Evolutionary conservation across 2,113 vertebrate species (phyloP).

Genomic region (Philantomba maxwellii): DNA sequence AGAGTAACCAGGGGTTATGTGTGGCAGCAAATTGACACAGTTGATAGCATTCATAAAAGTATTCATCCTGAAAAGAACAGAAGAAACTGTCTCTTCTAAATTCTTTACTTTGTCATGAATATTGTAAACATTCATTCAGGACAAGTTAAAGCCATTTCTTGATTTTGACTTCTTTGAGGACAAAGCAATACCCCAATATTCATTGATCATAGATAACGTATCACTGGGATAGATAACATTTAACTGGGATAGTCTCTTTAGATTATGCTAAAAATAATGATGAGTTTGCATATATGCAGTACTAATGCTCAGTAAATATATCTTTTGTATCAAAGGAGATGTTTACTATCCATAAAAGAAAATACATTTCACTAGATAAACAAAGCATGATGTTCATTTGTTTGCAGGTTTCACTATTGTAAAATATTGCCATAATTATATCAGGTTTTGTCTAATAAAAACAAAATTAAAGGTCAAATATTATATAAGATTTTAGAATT

Average conservation of each 20-base stretch:
- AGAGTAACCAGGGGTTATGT: neutral
- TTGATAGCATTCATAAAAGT: neutral
- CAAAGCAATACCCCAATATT: neutral
- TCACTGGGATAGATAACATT: neutral
- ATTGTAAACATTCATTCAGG: neutral
- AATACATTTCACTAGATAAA: neutral
- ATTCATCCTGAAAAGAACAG: neutral
- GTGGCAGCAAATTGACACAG: neutral
- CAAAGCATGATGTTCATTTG: neutral
- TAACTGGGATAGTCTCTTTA: neutral
- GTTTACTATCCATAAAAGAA: neutral
- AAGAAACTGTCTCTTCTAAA: neutral
- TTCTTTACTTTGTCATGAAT: constrained; percentile 11
- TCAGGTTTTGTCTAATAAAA: neutral
- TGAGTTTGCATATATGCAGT: neutral
- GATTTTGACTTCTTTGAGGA: neutral
- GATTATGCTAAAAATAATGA: neutral
- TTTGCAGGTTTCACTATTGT: neutral
- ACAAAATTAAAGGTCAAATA: neutral
- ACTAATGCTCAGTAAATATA: neutral
- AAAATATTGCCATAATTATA: neutral
- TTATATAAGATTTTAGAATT: neutral
- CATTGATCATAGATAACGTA: neutral
- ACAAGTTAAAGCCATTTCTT: constrained; percentile 5
- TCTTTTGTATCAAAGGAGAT: neutral